Evolutionary conservation across 2,797 vertebrate genomes (phyloP), one percentile per base, ranked within the genome.

Genomic region (Karalla daura): DNA sequence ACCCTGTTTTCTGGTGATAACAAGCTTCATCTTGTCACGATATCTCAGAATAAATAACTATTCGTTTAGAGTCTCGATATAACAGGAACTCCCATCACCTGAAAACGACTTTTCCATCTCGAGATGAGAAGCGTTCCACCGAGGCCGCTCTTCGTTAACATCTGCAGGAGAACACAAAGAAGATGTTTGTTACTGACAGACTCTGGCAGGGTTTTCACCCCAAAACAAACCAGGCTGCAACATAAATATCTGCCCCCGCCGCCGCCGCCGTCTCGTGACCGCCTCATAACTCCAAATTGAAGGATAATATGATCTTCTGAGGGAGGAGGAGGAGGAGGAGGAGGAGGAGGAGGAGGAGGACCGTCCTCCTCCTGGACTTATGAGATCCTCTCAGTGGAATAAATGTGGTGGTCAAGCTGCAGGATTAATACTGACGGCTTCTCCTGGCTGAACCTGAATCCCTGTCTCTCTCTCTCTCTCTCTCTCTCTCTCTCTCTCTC

Each of bases 161-260:
- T n/a, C n/a, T n/a, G n/a, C n/a, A n/a, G n/a, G n/a, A n/a, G 13
- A 39, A 32, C 49, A 39, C 15, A 51, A n/a, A 54, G 14, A 39
- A 27, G 33, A 56, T 2, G 5, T 25, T 51, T 18, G 14, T 13
- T 46, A 20, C 40, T 37, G 5, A 3, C 7, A 2, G 9, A 15
- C 43, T 23, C 13, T 36, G 20, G 15, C 23, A 21, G 61, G 77
- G 51, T 80, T 75, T 81, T 58, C 52, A 37, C 58, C 54, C 67
- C 23, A 21, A 70, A 66, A 58, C 79, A 77, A 60, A 54, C 67
- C 23, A 15, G 45, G 68, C 20, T 14, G 28, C n/a, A 70, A 74
- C 81, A 78, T 79, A 80, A 86, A 85, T 64, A 81, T 74, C 81
- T n/a, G n/a, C n/a, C n/a, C n/a, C n/a, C n/a, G n/a, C n/a, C n/a